Evolutionary conservation across 1,140 invertebrate genomes (phyloP).

Genomic region (Aphidius ervi): DNA sequence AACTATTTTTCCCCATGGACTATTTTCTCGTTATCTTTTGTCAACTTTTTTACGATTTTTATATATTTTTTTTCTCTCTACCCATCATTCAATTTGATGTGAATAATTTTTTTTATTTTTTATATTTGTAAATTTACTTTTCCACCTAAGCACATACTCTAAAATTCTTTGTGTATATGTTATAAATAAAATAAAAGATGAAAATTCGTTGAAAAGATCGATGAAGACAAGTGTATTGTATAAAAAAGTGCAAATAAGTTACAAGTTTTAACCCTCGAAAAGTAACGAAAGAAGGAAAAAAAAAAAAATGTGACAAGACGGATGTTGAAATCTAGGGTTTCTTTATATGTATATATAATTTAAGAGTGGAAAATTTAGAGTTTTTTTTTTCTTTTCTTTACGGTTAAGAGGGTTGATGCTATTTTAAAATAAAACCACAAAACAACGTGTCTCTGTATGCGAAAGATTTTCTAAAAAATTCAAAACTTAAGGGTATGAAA

Average conservation of each 20-base stretch:
- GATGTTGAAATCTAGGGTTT: conserved; percentile 1
- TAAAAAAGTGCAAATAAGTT: conserved; percentile 15
- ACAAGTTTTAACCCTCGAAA: conserved; percentile 7
- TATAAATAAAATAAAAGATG: neutral
- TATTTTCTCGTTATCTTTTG: conserved; percentile 33
- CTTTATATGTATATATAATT: too few species aligned
- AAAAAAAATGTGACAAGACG: conserved; percentile 10
- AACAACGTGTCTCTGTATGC: too few species aligned
- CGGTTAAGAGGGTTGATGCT: too few species aligned
- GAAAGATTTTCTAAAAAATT: too few species aligned
- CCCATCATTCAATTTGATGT: conserved; percentile 22
- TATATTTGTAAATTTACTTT: conserved; percentile 25
- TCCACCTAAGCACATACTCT: conserved; percentile 19
- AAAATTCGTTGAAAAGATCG: conserved; percentile 18
- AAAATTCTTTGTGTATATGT: conserved; percentile 4
- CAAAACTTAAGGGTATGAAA: too few species aligned
- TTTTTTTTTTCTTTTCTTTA: too few species aligned
- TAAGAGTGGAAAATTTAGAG: too few species aligned
- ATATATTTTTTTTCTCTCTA: conserved; percentile 8
- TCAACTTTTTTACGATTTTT: conserved; percentile 20
- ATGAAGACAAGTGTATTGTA: conserved; percentile 15
- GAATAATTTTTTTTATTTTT: neutral
- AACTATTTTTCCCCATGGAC: conserved; percentile 30
- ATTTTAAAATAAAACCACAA: too few species aligned
- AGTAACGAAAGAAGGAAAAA: conserved; percentile 10